Evolutionary conservation across 2,888 invertebrate genomes (phyloP).

Genomic region (Leuctra nigra): DNA sequence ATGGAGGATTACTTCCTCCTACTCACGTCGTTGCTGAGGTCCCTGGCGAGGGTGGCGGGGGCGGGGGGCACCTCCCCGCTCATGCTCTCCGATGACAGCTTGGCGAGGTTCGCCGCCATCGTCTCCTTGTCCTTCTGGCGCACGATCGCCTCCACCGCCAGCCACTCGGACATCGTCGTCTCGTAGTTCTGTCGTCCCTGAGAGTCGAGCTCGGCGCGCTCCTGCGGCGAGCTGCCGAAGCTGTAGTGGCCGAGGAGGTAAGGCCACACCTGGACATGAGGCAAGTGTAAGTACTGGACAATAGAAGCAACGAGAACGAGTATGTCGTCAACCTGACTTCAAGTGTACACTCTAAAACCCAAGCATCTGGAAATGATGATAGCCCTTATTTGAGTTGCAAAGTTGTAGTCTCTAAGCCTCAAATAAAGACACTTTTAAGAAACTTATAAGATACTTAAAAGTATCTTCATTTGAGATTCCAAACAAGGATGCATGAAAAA

Average conservation of each 20-base stretch:
- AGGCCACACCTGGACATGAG: conserved; percentile 80
- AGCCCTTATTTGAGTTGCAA: too few species aligned
- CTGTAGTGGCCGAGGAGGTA: conserved; percentile 80
- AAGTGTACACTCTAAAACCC: too few species aligned
- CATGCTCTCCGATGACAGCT: conserved; percentile 70
- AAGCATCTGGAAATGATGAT: too few species aligned
- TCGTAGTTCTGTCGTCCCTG: conserved; percentile 72
- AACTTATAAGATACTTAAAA: too few species aligned
- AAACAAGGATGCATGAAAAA: too few species aligned
- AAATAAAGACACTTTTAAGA: too few species aligned
- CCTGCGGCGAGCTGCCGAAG: conserved; percentile 63
- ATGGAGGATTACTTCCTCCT: background rate
- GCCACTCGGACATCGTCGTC: conserved; percentile 91
- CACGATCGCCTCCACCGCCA: conserved; percentile 90
- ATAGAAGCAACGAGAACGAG: too few species aligned
- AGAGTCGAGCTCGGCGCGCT: conserved; percentile 57
- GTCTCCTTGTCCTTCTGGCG: conserved; percentile 73
- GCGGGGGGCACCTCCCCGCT: conserved; percentile 43
- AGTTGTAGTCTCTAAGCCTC: too few species aligned
- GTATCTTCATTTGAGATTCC: too few species aligned
- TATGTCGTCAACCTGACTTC: too few species aligned
- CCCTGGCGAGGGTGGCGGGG: conserved; percentile 39
- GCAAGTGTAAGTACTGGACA: too few species aligned
- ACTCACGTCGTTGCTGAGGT: conserved; percentile 47
- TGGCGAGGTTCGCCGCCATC: conserved; percentile 77